Evolutionary conservation across 2,797 vertebrate species (phyloP).

Genomic region (Clarias fuscus): DNA sequence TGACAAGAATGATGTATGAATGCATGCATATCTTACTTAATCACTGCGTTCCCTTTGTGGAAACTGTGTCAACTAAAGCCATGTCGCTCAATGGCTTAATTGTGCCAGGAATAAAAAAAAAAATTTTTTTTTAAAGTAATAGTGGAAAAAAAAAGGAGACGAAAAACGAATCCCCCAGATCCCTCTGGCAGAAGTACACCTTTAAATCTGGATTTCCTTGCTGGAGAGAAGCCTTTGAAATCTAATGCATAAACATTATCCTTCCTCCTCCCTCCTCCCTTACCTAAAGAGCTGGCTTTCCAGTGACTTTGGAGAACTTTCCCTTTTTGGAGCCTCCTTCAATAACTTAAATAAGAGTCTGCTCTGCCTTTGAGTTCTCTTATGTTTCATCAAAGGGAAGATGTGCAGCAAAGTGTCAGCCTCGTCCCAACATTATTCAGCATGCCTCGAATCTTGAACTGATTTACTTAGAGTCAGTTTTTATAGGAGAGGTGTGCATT

Average conservation of each 20-base stretch:
- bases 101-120: constrained; percentile 26
- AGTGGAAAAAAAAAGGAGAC: constrained; percentile 29
- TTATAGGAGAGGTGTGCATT: not conserved
- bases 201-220: constrained; percentile 72
- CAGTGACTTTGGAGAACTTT: constrained; percentile 70
- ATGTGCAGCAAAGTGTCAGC: constrained; percentile 62
- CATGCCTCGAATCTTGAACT: not conserved
- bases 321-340: constrained; percentile 63
- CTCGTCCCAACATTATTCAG: constrained; percentile 14
- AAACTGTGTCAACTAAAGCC: constrained; percentile 63
- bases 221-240: constrained; percentile 70
- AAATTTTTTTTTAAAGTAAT: constrained; percentile 4
- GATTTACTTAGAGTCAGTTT: not conserved
- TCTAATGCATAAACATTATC: constrained; percentile 76
- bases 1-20: constrained; percentile 52
- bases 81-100: constrained; percentile 62
- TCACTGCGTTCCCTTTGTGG: constrained; percentile 57
- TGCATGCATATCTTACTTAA: constrained; percentile 60
- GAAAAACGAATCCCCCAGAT: constrained; percentile 62
- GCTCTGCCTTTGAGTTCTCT: constrained; percentile 70
- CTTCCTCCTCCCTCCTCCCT: constrained; percentile 31
- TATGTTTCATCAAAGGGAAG: constrained; percentile 70
- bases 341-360: constrained; percentile 64
- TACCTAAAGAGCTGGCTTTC: constrained; percentile 58
- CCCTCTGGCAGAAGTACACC: constrained; percentile 68